phyloP scores from a whole-genome alignment of 2,888 invertebrate species.

The Hymenopus coronatus region DNA sequence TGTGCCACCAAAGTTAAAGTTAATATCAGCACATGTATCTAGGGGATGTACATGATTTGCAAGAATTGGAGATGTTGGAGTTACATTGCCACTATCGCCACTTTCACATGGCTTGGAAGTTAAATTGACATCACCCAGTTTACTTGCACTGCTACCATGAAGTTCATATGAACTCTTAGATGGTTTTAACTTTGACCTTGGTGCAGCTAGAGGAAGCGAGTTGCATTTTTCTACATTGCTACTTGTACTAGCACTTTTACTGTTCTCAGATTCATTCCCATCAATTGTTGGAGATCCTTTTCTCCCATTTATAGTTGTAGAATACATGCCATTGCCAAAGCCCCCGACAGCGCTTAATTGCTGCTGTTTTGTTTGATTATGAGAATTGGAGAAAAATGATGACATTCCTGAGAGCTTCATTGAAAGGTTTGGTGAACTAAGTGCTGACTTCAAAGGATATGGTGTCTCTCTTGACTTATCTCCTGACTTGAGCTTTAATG shows the following conservation, averaged over 20 bases:
- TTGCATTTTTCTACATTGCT: neutral
- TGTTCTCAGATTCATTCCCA: constrained; percentile 25
- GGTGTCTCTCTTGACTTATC: constrained; percentile 36
- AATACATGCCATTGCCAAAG: neutral
- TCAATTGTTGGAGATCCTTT: constrained; percentile 13
- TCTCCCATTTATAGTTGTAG: neutral
- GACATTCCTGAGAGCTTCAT: constrained; percentile 40
- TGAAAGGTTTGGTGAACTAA: constrained; percentile 48
- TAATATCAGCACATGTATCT: constrained; percentile 71
- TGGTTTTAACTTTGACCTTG: constrained; percentile 33
- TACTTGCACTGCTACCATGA: neutral
- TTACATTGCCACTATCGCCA: constrained; percentile 63
- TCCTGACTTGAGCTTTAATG: neutral
- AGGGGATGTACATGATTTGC: constrained; percentile 59
- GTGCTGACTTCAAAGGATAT: constrained; percentile 45
- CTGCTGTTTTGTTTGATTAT: constrained; percentile 67
- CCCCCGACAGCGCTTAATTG: neutral
- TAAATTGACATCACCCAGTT: neutral
- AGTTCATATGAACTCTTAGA: constrained; percentile 39
- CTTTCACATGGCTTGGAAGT: neutral
- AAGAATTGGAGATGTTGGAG: constrained; percentile 46
- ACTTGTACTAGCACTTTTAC: constrained; percentile 8
- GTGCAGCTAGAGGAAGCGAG: constrained; percentile 6
- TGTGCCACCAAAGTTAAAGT: constrained; percentile 76
- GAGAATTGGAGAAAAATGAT: constrained; percentile 54